Base-by-base conservation (phyloP, 2,888 invertebrate species). In the Eueremaeus valkanovi region DNA sequence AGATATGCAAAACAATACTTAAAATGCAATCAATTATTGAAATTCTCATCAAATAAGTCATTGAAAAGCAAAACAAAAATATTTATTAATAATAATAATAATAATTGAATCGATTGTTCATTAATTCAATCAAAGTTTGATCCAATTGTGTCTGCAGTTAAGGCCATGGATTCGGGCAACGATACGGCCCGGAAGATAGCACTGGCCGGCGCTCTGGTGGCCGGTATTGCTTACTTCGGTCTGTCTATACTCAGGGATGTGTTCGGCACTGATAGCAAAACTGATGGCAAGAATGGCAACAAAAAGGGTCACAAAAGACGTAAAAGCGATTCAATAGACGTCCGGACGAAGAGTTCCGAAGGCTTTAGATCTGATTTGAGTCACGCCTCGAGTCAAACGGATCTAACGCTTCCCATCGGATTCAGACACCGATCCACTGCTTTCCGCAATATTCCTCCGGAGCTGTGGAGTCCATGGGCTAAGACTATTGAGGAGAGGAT, bases 131-230 rank as follows among this genome's bases (percentile, higher is more conserved):
- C n/a, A n/a, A n/a, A n/a, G n/a, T n/a, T n/a, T n/a, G n/a, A n/a
- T n/a, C n/a, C n/a, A n/a, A n/a, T n/a, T n/a, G n/a, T n/a, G n/a
- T n/a, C n/a, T n/a, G n/a, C n/a, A n/a, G n/a, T n/a, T n/a, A 11
- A 36, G 36, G 36, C 5, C 6, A 45, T 45, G 45, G 18, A 45
- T 18, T 40, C 40, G 49, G 55, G 21, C 49, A 58, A 58, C 42
- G 61, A 73, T 31, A 73, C 55, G 49, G 73, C 68, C 21, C 73
- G 75, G 29, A 78, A 76, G 81, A 84, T 85, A 11, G 85, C 85
- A 3, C 80, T 85, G 61, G 85, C 85, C 77, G 85, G 85, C 9
- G 85, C 85, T 49, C 84, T 85, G 73, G 84, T 85, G 80, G 85
- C 85, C 45, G 85, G 85, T 21, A 85, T 85, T 79, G 85, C 85